Evolutionary conservation across 1,140 invertebrate species (phyloP).

Genomic region (Pristionchus pacificus): DNA sequence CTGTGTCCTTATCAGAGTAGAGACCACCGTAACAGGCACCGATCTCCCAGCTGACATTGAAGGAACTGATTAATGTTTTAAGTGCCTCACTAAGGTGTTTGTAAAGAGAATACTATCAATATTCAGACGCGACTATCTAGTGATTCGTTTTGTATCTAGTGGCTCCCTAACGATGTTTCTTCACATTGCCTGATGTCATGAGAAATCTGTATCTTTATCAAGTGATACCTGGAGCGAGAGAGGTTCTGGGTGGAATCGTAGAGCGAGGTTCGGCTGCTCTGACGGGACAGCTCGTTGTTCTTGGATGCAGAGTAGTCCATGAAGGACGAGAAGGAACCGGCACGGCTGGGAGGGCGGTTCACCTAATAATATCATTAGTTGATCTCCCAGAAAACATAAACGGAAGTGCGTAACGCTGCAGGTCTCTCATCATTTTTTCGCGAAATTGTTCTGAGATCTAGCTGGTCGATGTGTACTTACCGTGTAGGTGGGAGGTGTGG

Average conservation of each 20-base stretch:
- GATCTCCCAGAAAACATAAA: too few species aligned
- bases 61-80: too few species aligned
- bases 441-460: background rate
- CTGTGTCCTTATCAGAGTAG: background rate
- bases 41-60: too few species aligned
- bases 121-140: too few species aligned
- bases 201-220: background rate
- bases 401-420: too few species aligned
- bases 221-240: conserved; percentile 43
- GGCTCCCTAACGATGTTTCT: too few species aligned
- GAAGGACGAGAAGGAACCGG: conserved; percentile 54
- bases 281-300: conserved; percentile 50
- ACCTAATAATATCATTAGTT: conserved; percentile 7
- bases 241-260: conserved; percentile 46
- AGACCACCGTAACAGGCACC: too few species aligned
- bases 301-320: conserved; percentile 53
- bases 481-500: conserved; percentile 44
- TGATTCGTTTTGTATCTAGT: too few species aligned
- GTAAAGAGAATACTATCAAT: too few species aligned
- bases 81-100: too few species aligned
- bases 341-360: conserved; percentile 47
- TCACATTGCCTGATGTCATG: background rate
- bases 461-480: background rate
- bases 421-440: too few species aligned
- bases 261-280: conserved; percentile 46